A percentile compares a stretch with the other conserved stretches of the same genome.
These are phyloP conservation scores for Callithrix jacchus DNA, from an alignment of 2,113 vertebrate genomes.

Conservation along the genomic window DNA sequence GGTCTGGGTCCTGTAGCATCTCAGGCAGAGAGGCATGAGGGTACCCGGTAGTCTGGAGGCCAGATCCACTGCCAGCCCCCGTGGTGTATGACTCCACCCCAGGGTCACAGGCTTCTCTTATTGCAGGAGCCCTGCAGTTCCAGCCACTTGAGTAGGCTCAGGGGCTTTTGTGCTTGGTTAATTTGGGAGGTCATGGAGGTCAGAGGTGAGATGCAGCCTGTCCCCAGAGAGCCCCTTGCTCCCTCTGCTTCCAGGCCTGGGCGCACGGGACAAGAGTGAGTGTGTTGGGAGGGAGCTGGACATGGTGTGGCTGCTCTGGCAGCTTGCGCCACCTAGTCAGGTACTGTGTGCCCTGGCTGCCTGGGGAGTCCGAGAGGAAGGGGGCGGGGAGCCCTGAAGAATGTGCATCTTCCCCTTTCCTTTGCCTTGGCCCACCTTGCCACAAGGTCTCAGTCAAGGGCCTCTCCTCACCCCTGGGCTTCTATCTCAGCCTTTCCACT, in stretches of 20 bases:
- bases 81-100: neutral
- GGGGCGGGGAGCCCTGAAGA: neutral
- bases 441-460: slow-evolving; percentile 74
- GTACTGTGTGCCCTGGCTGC: neutral
- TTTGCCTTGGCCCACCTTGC: neutral
- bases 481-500: neutral
- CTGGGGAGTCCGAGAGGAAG: neutral
- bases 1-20: neutral
- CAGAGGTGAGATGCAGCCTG: neutral
- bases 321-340: neutral
- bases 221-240: neutral
- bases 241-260: neutral
- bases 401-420: neutral
- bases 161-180: neutral
- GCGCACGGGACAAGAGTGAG: neutral
- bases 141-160: neutral
- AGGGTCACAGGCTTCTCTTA: neutral
- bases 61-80: neutral
- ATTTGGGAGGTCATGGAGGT: neutral
- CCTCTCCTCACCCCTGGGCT: slow-evolving; percentile 73
- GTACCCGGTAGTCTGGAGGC: neutral
- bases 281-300: neutral
- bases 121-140: neutral
- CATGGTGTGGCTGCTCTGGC: neutral
- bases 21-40: neutral